A percentile compares a stretch with the other conserved stretches of the same genome.
Evolutionary conservation across 1,140 invertebrate genomes (phyloP).

Genomic region (Zaprionus kolodkinae): DNA sequence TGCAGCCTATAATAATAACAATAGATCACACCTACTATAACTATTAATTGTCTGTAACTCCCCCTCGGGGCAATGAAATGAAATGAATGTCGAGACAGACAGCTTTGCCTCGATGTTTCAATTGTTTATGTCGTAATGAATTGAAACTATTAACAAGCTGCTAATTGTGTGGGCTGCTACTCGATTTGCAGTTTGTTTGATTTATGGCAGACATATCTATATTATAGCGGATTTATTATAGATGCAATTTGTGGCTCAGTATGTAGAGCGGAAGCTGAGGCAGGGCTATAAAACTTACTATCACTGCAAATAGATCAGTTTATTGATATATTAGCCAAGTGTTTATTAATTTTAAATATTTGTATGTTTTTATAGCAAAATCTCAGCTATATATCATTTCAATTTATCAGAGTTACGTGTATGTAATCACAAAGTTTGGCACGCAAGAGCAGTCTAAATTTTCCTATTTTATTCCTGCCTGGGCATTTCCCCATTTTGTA

Average conservation of each 20-base stretch:
- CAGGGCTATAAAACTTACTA: neutral
- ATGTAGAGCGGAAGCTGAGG: neutral
- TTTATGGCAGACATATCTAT: neutral
- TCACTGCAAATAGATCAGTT: neutral
- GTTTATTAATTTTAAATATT: too few relatives aligned
- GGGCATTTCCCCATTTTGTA: neutral
- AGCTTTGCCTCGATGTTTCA: slow-evolving; percentile 42
- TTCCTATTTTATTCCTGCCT: neutral
- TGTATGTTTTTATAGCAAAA: too few relatives aligned
- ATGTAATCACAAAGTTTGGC: neutral
- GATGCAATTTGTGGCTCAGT: neutral
- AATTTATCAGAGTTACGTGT: too few relatives aligned
- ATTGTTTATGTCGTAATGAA: neutral
- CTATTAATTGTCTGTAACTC: neutral
- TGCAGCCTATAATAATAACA: neutral
- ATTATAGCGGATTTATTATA: neutral
- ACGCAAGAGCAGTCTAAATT: neutral
- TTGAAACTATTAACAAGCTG: slow-evolving; percentile 18
- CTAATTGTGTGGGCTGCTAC: slow-evolving; percentile 4
- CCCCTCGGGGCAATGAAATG: slow-evolving; percentile 30
- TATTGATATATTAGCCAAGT: neutral
- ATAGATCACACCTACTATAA: neutral
- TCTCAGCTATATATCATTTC: too few relatives aligned
- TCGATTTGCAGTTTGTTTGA: neutral
- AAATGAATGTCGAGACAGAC: slow-evolving; percentile 26